phyloP scores from a whole-genome alignment of 2,113 vertebrate species.

The Anoplopoma fimbria region DNA sequence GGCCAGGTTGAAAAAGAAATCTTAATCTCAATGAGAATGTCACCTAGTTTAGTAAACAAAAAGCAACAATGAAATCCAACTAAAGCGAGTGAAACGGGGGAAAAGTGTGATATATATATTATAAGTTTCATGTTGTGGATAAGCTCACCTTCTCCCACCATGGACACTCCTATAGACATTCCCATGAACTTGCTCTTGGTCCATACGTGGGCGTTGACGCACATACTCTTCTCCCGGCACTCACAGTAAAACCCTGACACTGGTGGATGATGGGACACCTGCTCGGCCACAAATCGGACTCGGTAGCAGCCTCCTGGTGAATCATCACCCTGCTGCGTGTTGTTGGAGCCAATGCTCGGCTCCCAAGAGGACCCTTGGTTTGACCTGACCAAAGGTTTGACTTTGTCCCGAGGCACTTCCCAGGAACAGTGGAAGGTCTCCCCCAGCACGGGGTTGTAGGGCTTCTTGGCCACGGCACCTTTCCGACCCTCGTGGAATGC shows the following conservation, averaged over 20 bases:
- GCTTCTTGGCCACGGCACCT: conserved; percentile 96
- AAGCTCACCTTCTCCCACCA: conserved; percentile 94
- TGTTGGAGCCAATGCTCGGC: conserved; percentile 60
- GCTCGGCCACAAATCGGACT: conserved; percentile 93
- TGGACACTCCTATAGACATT: conserved; percentile 97
- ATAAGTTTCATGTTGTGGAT: not conserved
- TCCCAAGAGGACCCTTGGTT: conserved; percentile 74
- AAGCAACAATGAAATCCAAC: not conserved
- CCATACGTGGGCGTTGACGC: conserved; percentile 93
- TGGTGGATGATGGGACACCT: conserved; percentile 96
- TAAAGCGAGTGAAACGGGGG: not conserved
- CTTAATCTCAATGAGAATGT: no score
- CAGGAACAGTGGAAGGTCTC: conserved; percentile 97
- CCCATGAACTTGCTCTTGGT: conserved; percentile 99
- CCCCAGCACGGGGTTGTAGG: conserved; percentile 95
- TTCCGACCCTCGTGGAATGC: conserved; percentile 97
- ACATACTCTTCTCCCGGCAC: conserved; percentile 92
- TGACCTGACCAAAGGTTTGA: conserved; percentile 81
- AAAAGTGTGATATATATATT: not conserved
- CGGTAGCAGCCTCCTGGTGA: conserved; percentile 83
- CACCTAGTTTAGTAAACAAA: not conserved
- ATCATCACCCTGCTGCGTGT: conserved; percentile 69
- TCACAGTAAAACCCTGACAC: conserved; percentile 98
- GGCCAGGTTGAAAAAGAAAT: not conserved
- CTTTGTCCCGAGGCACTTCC: conserved; percentile 91